Conservation (phyloP, 2,113 vertebrate genomes). For the Ardeotis arabs region DNA sequence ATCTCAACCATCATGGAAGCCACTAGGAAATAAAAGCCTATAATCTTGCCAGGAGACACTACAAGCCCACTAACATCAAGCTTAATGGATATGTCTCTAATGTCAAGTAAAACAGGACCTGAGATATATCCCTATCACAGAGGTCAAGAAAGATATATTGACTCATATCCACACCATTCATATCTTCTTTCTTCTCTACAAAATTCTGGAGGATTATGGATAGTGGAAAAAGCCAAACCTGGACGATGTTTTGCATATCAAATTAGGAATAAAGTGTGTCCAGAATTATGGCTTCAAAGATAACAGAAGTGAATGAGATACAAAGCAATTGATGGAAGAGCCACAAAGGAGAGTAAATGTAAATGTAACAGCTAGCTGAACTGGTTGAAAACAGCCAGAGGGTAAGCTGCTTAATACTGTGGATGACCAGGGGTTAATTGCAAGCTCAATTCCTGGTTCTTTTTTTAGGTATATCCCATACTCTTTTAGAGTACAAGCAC, state of each 20-base stretch:
- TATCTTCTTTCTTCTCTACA: background rate
- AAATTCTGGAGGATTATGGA: background rate
- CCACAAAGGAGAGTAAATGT: background rate
- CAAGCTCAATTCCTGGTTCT: rapidly evolving
- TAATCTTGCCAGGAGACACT: background rate
- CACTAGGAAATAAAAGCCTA: background rate
- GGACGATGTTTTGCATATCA: background rate
- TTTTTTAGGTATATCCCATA: background rate
- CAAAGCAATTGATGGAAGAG: background rate
- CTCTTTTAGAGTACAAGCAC: background rate
- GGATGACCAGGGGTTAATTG: background rate
- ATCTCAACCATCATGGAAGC: background rate
- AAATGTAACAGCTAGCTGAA: background rate
- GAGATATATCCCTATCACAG: background rate
- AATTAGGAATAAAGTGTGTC: background rate
- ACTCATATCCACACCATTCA: background rate
- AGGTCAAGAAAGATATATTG: background rate
- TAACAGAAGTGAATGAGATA: background rate
- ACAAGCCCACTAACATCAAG: background rate
- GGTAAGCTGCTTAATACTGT: background rate
- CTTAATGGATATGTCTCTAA: background rate
- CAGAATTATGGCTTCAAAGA: background rate
- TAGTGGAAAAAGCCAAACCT: background rate
- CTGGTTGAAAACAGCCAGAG: background rate
- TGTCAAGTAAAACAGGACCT: background rate